Evolutionary conservation across 2,888 invertebrate species (phyloP), one percentile per base, ranked within the genome.

Genomic region (Fabriciana adippe): DNA sequence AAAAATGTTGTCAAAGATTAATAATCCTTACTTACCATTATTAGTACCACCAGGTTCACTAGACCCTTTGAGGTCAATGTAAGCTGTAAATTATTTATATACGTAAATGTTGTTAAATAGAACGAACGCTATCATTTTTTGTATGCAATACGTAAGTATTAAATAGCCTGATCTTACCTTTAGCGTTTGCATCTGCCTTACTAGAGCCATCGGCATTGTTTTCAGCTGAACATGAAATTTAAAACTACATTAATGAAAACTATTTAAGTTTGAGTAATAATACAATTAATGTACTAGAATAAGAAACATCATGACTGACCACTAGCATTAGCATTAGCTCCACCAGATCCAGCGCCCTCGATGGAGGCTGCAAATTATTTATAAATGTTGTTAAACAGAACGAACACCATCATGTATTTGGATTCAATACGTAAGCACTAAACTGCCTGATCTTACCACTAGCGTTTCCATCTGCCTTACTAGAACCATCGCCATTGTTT

Each of bases 121-220:
- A 8, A 35, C 35, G 35, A 6, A 6, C 35, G 8, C 6, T 1
- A 35, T 35, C 8, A 6, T 6, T 6, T 35, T 35, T 35, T 1
- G 6, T n/a, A 6, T 35, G 6, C 8, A 2, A n/a, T 16, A 11
- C 1, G 15, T 6, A 50, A 6, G 6, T 1, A 6, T 50, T 15
- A 15, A 15, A 50, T 1, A n/a, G 50, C 1, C 50, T 14, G 26
- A 48, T 11, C 50, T 54, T 35, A 60, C 60, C 47, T 18, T 18
- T 63, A 21, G 53, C 63, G 6, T 31, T 14, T 21, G 63, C 53
- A 45, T 67, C 21, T 14, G 67, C 63, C 31, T 45, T 13, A 47
- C 57, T 54, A n/a, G 57, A 47, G 6, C 57, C 67, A 14, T 14
- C 31, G 16, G 56, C 67, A 18, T 51, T 50, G 47, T 62, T 67